Percentiles rank a stretch among this genome's conserved stretches.
Conservation (phyloP, 2,888 invertebrate genomes). For the Conops quadrifasciatus region DNA sequence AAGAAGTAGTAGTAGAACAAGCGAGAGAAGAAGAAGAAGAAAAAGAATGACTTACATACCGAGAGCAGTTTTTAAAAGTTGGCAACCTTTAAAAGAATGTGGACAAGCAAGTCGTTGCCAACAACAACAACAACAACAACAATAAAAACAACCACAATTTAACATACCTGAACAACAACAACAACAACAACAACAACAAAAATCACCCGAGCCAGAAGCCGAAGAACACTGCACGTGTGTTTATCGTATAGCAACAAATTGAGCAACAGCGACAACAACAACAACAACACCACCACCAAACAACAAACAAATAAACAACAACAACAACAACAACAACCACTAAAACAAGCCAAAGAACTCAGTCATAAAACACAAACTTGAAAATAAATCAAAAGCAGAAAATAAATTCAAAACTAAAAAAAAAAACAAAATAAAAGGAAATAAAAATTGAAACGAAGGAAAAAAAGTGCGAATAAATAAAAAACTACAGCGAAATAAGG, state of each 20-base stretch:
- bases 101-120: constrained; percentile 50
- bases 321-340: constrained; percentile 6
- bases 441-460: background rate
- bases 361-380: constrained; percentile 3
- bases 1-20: background rate
- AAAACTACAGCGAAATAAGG: background rate
- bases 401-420: constrained; percentile 4
- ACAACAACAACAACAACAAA: constrained; percentile 19
- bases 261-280: constrained; percentile 14
- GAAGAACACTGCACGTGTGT: background rate
- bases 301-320: constrained; percentile 1
- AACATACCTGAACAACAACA: background rate
- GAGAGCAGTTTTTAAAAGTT: constrained; percentile 50
- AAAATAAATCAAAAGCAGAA: background rate
- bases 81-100: constrained; percentile 64
- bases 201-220: background rate
- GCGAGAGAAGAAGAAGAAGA: constrained; percentile 4
- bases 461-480: background rate
- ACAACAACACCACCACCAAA: background rate
- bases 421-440: background rate
- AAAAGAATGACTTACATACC: constrained; percentile 38
- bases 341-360: background rate
- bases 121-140: constrained; percentile 27
- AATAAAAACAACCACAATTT: constrained; percentile 23
- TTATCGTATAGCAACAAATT: background rate